Evolutionary conservation across 2,797 vertebrate species (phyloP), one percentile per base, ranked within the genome.

Genomic region (Melanotaenia pygmaea): DNA sequence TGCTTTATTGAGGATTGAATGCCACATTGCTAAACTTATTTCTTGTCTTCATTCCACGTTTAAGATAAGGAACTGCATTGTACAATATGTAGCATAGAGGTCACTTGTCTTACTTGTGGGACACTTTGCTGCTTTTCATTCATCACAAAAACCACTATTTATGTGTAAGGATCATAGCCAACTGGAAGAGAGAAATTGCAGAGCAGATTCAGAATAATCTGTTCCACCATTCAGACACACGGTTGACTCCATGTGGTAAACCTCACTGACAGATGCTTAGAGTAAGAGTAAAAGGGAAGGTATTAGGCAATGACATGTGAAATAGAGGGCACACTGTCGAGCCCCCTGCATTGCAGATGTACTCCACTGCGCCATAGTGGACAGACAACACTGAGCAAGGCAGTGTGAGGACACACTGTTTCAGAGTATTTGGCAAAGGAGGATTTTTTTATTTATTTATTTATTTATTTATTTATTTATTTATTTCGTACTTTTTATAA

Each of bases 231-330:
- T 76, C 79, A 70, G 79, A 81, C 82, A 86, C 82, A 85, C 67
- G 80, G 77, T 83, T 80, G 82, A 79, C 85, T 89, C 86, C 77
- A 71, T 89, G 86, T 87, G 80, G 84, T 88, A 91, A 92, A 90
- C 80, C 84, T 84, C 83, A 70, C 79, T 83, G 86, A 91, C 85
- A 89, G 90, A 92, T 88, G 89, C 87, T 91, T 87, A 84, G 82
- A 89, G 91, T 78, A 70, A 85, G 86, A 91, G 87, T 86, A 89
- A 88, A 91, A 88, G 83, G 86, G 86, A 88, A 88, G 84, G 89
- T 85, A 84, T 89, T 88, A 88, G 88, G 88, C 87, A 92, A 86
- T 91, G 89, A 91, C 91, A 91, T 94, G 89, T 92, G 90, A 94
- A 93, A 94, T 94, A 88, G 90, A 91, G 88, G 93, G 90, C 91